Evolutionary conservation across 2,888 invertebrate species (phyloP), one percentile per base, ranked within the genome.

Genomic region (Beris morrisii): DNA sequence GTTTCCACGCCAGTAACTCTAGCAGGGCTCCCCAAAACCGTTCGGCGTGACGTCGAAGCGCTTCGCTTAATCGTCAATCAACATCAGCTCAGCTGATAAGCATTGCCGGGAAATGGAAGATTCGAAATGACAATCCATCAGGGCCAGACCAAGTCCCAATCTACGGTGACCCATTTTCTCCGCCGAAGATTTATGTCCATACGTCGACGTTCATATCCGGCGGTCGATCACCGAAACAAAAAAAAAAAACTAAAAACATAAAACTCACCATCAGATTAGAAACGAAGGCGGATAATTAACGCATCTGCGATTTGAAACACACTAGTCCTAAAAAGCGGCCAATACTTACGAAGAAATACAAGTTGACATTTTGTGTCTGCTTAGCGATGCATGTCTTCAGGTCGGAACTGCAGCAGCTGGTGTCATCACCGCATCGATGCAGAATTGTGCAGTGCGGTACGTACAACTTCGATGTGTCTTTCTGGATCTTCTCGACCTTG

Each of bases 371-470:
- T 73, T 87, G 85, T 44, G 88, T 87, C 11, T 84, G 85, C 75
- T 91, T 89, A 0, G 93, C 90, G 12, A 88, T 90, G 80, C 95
- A 95, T 52, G 88, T 88, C 69, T 88, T 85, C 0, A 84, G 81
- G 69, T 88, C 88, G 69, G 85, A 85, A 70, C 83, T 83, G 78
- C 96, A 96, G 81, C 95, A 96, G 64, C 95, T 95, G 22, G 92
- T 88, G 80, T 93, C 92, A 72, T 92, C 91, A 11, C 90, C 88
- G 79, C 96, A 96, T 70, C 92, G 87, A 77, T 95, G 91, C 63
- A 96, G 82, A 61, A 91, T 86, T 13, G 93, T 93, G 77, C 94
- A 95, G 58, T 90, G 89, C 0, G 96, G 95, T 74, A 88, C 84
- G 82, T 93, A 95, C 22, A 86, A 84, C 72, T 89, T 91, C 63